Evolutionary conservation across 1,140 invertebrate genomes (phyloP), one percentile per base, ranked within the genome.

Genomic region (Drosophila willistoni): DNA sequence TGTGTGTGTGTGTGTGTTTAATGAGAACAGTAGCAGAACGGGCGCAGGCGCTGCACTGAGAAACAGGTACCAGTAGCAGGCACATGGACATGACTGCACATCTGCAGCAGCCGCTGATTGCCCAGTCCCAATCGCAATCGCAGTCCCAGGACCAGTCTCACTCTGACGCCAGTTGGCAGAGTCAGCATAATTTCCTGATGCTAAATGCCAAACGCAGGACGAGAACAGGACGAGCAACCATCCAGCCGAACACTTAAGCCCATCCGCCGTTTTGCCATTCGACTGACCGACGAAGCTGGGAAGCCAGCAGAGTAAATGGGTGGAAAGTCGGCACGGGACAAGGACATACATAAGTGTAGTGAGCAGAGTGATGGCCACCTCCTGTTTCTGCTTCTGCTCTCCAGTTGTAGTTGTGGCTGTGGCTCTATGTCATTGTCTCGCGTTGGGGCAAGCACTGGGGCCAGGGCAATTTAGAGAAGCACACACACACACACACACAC

Each of bases 141-240:
- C 73, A 51, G 56, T 57, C 56, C 64, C 69, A 34, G 60, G 33
- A 39, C 64, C 74, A 64, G 34, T 14, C 62, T 60, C 73, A 57
- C 47, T 42, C 72, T 68, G 55, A 64, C 71, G 54, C 73, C 77
- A 82, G 83, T 90, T 90, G 86, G 90, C 90, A 90, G 71, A 81
- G 86, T 91, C 90, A 91, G 90, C 90, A 91, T 91, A 84, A 91
- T 91, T 90, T 91, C 86, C 90, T 85, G 86, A 90, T 90, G 81
- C 75, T 91, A 90, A 91, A 90, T 90, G 86, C 86, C 90, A 91
- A 84, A 87, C 71, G 80, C 84, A 80, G 80, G 71, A 74, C 79
- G 63, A 72, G 56, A 61, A 42, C 54, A 71, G 64, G 59, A 57
- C 56, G 71, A 79, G 56, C 54, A 64, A 41, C 64, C 62, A 70